Percentiles rank a stretch among this genome's conserved stretches.
These are phyloP conservation scores for Lamprotornis superbus DNA, from an alignment of 2,113 vertebrate species.

Conservation along the genomic window DNA sequence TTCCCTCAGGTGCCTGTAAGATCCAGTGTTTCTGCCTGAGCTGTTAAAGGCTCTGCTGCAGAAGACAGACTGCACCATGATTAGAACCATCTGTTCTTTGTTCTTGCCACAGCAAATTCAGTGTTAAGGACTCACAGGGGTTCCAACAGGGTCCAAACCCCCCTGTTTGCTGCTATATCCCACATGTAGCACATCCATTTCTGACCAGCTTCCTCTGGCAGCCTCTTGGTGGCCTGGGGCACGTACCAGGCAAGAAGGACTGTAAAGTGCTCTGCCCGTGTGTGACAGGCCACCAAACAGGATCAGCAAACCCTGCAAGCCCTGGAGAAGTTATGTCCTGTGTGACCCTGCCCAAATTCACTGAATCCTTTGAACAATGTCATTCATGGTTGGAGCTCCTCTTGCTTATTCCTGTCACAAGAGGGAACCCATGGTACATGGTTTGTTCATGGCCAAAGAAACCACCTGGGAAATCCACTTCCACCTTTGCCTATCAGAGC, in stretches of 20 bases:
- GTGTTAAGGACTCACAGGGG: not conserved
- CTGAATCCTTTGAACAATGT: not conserved
- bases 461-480: not conserved
- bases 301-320: not conserved
- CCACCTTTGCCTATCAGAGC: accelerated
- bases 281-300: not conserved
- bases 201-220: not conserved
- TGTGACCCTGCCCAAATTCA: not conserved
- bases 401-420: not conserved
- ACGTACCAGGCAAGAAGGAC: not conserved
- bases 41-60: constrained; percentile 4
- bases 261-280: not conserved
- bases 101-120: not conserved
- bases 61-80: not conserved
- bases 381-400: not conserved
- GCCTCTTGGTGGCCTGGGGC: not conserved
- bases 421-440: not conserved
- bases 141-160: not conserved
- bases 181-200: not conserved
- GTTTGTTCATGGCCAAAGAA: not conserved
- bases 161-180: not conserved
- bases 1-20: not conserved
- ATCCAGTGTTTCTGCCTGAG: not conserved
- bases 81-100: constrained; percentile 18
- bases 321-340: not conserved